phyloP scores from a whole-genome alignment of 2,113 vertebrate species.

The Columbina picui region DNA sequence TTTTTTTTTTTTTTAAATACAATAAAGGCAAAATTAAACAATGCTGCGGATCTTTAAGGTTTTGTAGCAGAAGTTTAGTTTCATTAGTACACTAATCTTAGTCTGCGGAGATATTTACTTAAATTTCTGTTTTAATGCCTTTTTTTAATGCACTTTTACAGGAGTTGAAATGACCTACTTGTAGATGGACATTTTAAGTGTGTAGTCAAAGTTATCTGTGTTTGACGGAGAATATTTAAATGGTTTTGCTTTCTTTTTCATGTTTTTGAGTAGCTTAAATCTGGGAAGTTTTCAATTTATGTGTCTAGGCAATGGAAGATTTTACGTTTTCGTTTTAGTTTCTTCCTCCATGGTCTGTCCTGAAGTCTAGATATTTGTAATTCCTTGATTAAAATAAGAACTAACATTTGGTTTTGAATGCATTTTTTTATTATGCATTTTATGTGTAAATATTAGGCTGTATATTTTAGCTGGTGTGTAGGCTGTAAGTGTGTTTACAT shows the following conservation, averaged over 20 bases:
- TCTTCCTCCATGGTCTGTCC: not conserved
- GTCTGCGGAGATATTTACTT: not conserved
- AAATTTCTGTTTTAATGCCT: not conserved
- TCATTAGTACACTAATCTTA: not conserved
- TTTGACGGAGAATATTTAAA: not conserved
- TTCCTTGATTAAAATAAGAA: not conserved
- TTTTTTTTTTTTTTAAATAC: not conserved
- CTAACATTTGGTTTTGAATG: not conserved
- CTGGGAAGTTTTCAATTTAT: not conserved
- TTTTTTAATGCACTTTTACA: not conserved
- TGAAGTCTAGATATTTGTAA: not conserved
- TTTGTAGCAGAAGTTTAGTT: conserved; percentile 29
- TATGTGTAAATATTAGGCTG: not conserved
- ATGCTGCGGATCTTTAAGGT: not conserved
- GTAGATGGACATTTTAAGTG: not conserved
- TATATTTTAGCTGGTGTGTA: not conserved
- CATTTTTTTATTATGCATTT: not conserved
- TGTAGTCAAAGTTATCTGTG: not conserved
- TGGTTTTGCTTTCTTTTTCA: not conserved
- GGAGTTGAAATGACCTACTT: not conserved
- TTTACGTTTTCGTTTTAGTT: not conserved
- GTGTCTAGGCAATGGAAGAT: not conserved
- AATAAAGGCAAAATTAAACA: conserved; percentile 36
- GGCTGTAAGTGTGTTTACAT: not conserved
- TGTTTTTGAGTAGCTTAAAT: not conserved